phyloP scores from a whole-genome alignment of 1,140 invertebrate species.

The Brachionus rubens region DNA sequence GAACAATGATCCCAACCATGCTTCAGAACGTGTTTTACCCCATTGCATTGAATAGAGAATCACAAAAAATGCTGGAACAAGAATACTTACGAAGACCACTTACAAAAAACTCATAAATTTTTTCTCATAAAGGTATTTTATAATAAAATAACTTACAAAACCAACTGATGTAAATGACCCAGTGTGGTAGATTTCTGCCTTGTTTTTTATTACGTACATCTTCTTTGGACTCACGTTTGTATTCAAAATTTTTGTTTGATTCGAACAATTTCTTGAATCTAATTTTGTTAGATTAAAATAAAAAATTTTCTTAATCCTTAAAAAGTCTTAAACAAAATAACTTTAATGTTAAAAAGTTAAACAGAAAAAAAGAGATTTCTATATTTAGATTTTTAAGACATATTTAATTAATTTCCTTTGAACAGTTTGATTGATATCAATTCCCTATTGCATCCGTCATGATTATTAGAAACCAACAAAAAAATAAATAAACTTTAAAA shows the following conservation, averaged over 20 bases:
- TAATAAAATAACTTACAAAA: conserved; percentile 51
- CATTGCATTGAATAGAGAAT: conserved; percentile 60
- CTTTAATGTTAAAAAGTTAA: no score
- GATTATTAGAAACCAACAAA: no score
- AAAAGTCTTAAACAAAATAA: no score
- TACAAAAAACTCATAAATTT: conserved; percentile 12
- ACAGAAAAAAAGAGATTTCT: no score
- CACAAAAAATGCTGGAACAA: conserved; percentile 56
- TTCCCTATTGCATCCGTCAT: no score
- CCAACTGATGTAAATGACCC: conserved; percentile 58
- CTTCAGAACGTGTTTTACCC: conserved; percentile 57
- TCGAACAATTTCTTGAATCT: conserved; percentile 25
- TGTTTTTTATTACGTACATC: conserved; percentile 48
- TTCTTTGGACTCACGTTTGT: conserved; percentile 43
- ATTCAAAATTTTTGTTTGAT: conserved; percentile 45
- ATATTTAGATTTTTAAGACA: no score
- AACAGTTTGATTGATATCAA: no score
- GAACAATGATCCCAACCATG: conserved; percentile 59
- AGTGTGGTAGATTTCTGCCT: conserved; percentile 57
- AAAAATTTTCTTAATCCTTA: no score
- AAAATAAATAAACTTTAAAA: no score
- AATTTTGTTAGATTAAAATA: no score
- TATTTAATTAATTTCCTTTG: no score
- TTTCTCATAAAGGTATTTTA: no score
- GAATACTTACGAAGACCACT: conserved; percentile 55